Evolutionary conservation across 2,888 invertebrate genomes (phyloP), one percentile per base, ranked within the genome.

Genomic region (Lacanobia oleracea): DNA sequence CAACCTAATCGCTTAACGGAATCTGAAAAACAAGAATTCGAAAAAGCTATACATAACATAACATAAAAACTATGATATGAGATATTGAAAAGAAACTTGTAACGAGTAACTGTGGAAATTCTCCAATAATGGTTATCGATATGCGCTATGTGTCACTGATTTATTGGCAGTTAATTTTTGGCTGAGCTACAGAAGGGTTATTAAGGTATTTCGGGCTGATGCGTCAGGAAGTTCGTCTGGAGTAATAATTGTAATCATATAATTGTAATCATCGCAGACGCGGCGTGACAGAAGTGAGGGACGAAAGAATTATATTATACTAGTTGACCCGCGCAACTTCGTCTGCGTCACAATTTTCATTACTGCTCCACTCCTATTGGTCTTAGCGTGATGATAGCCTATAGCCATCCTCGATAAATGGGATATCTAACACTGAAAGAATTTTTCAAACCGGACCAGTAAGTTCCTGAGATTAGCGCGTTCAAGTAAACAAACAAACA

Each of bases 201-300:
- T 79, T 71, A 75, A 45, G 63, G 77, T 83, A 77, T 68, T 72
- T 75, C 60, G 67, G 63, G 66, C 69, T 72, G 75, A 76, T 65
- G 84, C 77, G 79, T 75, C 75, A 62, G 61, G 71, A 78, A 70
- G 54, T 77, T 81, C n/a, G 43, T 68, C 50, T 23, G 33, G 75
- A 66, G 66, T 77, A 78, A 86, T 86, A 84, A 84, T 82, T 79
- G 80, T 85, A 77, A 85, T 86, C 80, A 67, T 33, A 84, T 86
- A 84, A 84, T 82, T 79, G 80, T 85, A 77, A 85, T 86, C 80
- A 67, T 33, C 51, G 63, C 57, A 60, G 65, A 82, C 65, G 64
- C 14, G 61, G 23, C 45, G 9, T 51, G 68, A 57, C 63, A 64
- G 45, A 67, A 27, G 45, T 5, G 67, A 43, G 48, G 9, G 37